These are phyloP conservation scores for Helostoma temminkii DNA, from an alignment of 2,797 vertebrate species.

Conservation along the genomic window DNA sequence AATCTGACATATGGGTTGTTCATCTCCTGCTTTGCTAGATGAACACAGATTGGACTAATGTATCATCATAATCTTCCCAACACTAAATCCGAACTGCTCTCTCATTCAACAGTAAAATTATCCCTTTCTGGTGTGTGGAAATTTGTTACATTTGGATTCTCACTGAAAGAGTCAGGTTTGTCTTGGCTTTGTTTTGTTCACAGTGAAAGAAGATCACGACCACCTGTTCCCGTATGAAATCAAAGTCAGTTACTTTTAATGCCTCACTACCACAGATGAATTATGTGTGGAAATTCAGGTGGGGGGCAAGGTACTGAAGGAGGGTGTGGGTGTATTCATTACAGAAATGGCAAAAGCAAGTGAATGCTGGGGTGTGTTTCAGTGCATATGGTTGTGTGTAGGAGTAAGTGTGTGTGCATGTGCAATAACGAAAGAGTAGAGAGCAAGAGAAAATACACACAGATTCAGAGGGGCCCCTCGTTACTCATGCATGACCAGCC, in stretches of 20 bases:
- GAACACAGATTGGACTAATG: conserved; percentile 76
- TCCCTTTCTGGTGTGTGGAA: conserved; percentile 37
- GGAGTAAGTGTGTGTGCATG: conserved; percentile 40
- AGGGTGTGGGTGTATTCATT: conserved; percentile 60
- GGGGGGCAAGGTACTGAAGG: conserved; percentile 29
- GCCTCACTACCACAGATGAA: conserved; percentile 40
- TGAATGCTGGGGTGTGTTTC: conserved; percentile 55
- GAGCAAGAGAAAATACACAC: conserved; percentile 38
- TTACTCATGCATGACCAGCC: conserved; percentile 84
- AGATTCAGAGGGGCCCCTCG: conserved; percentile 71
- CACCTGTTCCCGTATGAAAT: conserved; percentile 53
- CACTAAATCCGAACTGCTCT: conserved; percentile 51
- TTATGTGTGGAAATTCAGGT: conserved; percentile 39
- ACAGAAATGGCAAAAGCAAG: conserved; percentile 55
- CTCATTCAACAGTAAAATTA: conserved; percentile 54
- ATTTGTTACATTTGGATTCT: conserved; percentile 57
- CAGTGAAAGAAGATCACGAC: conserved; percentile 23
- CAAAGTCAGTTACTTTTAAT: conserved; percentile 33
- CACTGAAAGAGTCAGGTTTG: conserved; percentile 59
- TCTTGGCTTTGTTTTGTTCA: conserved; percentile 54
- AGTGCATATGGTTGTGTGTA: conserved; percentile 27
- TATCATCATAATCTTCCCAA: conserved; percentile 69
- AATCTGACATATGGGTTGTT: conserved; percentile 71
- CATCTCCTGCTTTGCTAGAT: conserved; percentile 73
- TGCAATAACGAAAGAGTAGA: conserved; percentile 46